Evolutionary conservation across 1,140 invertebrate species (phyloP), one percentile per base, ranked within the genome.

Genomic region (Cotesia glomerata): DNA sequence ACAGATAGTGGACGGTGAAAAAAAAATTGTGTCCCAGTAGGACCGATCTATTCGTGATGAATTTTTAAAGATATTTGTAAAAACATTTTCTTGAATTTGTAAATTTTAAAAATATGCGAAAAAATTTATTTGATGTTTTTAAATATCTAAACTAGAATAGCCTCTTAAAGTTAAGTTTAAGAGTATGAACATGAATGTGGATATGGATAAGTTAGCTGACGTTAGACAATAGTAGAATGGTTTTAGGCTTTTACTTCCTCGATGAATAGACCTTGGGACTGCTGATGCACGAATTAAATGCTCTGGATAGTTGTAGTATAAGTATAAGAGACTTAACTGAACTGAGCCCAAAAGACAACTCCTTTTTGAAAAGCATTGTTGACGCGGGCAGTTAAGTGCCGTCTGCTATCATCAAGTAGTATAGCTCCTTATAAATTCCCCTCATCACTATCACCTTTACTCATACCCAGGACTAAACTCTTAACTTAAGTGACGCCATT

Each of bases 241-340:
- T 80, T 82, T 65, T 63, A 65, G 79, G 82, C 82, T 80, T 81
- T 77, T 45, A 45, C 39, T 7, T 5, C 11, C 39, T 45, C 39
- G 11, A 76, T 84, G 82, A 85, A 86, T 86, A 86, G 84, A 84
- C 84, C 84, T 84, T 80, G 79, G 86, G 85, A 85, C 82, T 85
- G 80, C 82, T 81, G 84, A 16, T 39, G 52, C 18, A 58, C 52
- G 54, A 82, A 78, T 81, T 79, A 79, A 81, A 11, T 11, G 39
- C 39, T 45, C 39, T 11, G 7, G 39, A 26, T 26, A 26, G 26
- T 26, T 26, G 26, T 26, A 26, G 26, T 26, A 26, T 26, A 26
- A 26, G 26, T 26, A 26, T 26, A 26, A 26, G 26, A 26, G 26
- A 26, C 26, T 26, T 26, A 26, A 26, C 26, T 26, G 26, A 26